These are phyloP conservation scores for Paradisaea rubra DNA, from an alignment of 2,113 vertebrate genomes.

Conservation along the genomic window DNA sequence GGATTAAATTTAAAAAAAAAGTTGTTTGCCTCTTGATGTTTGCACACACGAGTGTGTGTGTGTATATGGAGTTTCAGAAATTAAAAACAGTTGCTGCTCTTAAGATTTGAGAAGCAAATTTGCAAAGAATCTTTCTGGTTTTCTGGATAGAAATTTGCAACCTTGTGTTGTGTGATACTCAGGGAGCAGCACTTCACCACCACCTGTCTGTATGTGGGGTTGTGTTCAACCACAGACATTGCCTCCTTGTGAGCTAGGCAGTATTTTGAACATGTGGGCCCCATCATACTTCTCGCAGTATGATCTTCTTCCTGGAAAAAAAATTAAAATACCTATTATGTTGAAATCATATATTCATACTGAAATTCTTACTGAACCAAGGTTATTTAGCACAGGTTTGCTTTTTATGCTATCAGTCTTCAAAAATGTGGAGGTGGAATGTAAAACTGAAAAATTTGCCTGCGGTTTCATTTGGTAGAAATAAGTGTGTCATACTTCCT, in stretches of 20 bases:
- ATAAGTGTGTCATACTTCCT: background rate
- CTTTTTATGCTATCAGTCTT: background rate
- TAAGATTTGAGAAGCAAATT: background rate
- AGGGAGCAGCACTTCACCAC: background rate
- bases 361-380: background rate
- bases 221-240: background rate
- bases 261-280: background rate
- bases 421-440: background rate
- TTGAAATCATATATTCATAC: background rate
- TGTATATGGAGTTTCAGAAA: background rate
- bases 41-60: fast-evolving
- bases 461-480: background rate
- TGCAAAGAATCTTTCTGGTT: background rate
- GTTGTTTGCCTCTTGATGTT: background rate
- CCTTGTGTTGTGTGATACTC: background rate
- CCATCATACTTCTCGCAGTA: background rate
- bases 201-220: fast-evolving
- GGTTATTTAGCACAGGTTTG: background rate
- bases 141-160: background rate
- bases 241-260: background rate
- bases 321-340: background rate
- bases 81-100: background rate
- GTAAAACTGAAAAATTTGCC: background rate
- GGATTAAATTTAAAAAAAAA: background rate
- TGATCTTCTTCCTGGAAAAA: background rate